Percentiles rank a stretch among this genome's conserved stretches.
phyloP scores from a whole-genome alignment of 1,140 invertebrate genomes.

The Neodiprion lecontei region DNA sequence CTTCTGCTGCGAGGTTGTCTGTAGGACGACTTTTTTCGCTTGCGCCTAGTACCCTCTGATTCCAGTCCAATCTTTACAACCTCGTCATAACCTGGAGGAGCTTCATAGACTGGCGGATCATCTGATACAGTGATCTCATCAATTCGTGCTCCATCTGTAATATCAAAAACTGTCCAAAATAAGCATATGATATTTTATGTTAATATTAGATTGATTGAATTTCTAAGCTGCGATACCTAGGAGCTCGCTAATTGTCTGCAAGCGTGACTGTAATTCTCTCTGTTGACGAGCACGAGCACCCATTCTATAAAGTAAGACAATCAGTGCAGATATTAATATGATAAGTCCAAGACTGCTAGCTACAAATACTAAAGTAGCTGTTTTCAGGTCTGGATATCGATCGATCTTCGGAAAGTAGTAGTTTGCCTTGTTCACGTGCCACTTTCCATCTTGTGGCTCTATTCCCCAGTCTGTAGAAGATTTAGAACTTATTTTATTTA shows the following conservation, averaged over 20 bases:
- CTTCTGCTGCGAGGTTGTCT: slow-evolving; percentile 35
- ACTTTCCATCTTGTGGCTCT: slow-evolving; percentile 65
- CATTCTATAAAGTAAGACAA: slow-evolving; percentile 71
- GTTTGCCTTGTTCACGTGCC: slow-evolving; percentile 75
- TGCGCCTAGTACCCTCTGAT: slow-evolving; percentile 35
- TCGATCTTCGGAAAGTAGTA: slow-evolving; percentile 78
- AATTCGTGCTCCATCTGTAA: slow-evolving; percentile 59
- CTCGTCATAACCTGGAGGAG: slow-evolving; percentile 75
- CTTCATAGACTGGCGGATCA: slow-evolving; percentile 75
- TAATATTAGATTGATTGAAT: slow-evolving; percentile 9
- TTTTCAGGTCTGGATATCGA: slow-evolving; percentile 71
- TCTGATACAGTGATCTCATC: slow-evolving; percentile 63
- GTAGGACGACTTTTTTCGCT: slow-evolving; percentile 31
- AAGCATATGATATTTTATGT: slow-evolving; percentile 29
- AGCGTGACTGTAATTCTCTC: slow-evolving; percentile 69
- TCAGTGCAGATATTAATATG: slow-evolving; percentile 68
- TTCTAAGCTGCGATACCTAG: slow-evolving; percentile 59
- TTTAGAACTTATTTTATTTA: not conserved
- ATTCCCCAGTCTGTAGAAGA: slow-evolving; percentile 60
- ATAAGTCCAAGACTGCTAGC: slow-evolving; percentile 70
- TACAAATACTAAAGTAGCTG: slow-evolving; percentile 70
- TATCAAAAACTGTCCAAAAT: slow-evolving; percentile 50
- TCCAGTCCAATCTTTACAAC: slow-evolving; percentile 66
- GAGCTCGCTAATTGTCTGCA: slow-evolving; percentile 73
- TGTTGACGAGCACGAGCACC: slow-evolving; percentile 68